phyloP scores from a whole-genome alignment of 2,888 invertebrate species.

The Euclidia mi region DNA sequence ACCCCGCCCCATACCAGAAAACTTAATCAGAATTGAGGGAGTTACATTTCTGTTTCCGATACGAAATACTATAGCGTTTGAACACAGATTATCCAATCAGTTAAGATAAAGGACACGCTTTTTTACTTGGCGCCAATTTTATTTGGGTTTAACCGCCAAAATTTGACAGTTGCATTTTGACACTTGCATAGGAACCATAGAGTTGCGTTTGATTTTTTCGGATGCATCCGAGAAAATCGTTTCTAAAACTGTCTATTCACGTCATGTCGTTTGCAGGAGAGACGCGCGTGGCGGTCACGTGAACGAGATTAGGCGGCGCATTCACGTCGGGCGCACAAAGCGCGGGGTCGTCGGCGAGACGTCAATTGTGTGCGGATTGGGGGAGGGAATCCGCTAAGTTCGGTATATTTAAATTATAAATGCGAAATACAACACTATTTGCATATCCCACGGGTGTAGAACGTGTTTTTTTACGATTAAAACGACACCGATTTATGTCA shows the following conservation, averaged over 20 bases:
- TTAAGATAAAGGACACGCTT: slow-evolving; percentile 90
- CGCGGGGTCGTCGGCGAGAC: slow-evolving; percentile 79
- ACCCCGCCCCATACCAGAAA: slow-evolving; percentile 80
- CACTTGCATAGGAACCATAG: slow-evolving; percentile 57
- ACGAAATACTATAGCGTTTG: slow-evolving; percentile 87
- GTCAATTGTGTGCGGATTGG: slow-evolving; percentile 85
- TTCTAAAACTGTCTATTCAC: slow-evolving; percentile 68
- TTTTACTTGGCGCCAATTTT: slow-evolving; percentile 68
- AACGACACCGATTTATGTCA: slow-evolving; percentile 47
- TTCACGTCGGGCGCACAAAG: slow-evolving; percentile 86
- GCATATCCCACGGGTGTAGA: slow-evolving; percentile 85
- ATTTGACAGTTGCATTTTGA: slow-evolving; percentile 63
- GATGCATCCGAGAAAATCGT: slow-evolving; percentile 45
- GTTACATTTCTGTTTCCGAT: slow-evolving; percentile 89
- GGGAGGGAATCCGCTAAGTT: slow-evolving; percentile 86
- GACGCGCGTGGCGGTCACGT: slow-evolving; percentile 84
- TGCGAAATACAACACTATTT: slow-evolving; percentile 84
- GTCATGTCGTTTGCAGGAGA: slow-evolving; percentile 84
- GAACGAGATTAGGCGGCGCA: slow-evolving; percentile 84
- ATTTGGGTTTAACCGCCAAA: slow-evolving; percentile 66
- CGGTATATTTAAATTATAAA: slow-evolving; percentile 88
- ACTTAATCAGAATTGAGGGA: slow-evolving; percentile 85
- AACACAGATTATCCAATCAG: slow-evolving; percentile 90
- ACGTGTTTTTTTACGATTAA: slow-evolving; percentile 53
- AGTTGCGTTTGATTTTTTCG: slow-evolving; percentile 57